Base-by-base conservation (phyloP, 2,113 vertebrate species). In the Carassius auratus region DNA sequence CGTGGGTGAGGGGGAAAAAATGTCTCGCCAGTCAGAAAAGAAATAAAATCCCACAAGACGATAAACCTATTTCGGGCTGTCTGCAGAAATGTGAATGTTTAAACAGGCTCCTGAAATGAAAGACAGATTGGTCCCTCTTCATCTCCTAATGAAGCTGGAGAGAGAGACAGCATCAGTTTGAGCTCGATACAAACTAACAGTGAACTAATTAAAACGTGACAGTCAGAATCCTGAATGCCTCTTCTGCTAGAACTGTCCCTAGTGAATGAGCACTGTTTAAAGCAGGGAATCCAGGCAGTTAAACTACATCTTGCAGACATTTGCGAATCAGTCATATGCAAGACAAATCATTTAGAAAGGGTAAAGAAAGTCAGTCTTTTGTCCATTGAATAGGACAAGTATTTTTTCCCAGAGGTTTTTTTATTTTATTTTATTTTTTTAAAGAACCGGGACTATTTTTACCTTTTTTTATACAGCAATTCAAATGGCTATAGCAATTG, bases 161-260 rank as follows among this genome's bases (percentile, higher is more conserved):
- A 26, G 19, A n/a, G 59, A 81, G 61, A 83, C 50, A 42, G 50
- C 21, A 59, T 55, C 45, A 52, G 81, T 83, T 59, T 17, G 68
- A 83, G 50, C 38, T 81, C 83, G 55, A 42, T 57, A 36, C 77
- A 73, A 74, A 61, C 62, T 76, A 71, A 79, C 62, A 81, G 84
- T 45, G 77, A 73, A 50, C 69, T 86, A 42, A 81, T 86, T 86
- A 86, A 81, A 86, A 81, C 15, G 42, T 74, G 78, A 50, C 68
- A 61, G 52, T 81, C 52, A 33, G 77, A 79, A 83, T 83, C 68
- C 57, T 64, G 80, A 82, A 80, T 80, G 59, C 77, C 78, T 81
- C 38, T 66, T 48, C 38, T 30, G 59, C 38, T 36, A 69, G 42
- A 82, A 52, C 15, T 55, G 64, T 69, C 45, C 64, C 80, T 17